Evolutionary conservation across 2,888 invertebrate genomes (phyloP).

Genomic region (Bombyx huttoni): DNA sequence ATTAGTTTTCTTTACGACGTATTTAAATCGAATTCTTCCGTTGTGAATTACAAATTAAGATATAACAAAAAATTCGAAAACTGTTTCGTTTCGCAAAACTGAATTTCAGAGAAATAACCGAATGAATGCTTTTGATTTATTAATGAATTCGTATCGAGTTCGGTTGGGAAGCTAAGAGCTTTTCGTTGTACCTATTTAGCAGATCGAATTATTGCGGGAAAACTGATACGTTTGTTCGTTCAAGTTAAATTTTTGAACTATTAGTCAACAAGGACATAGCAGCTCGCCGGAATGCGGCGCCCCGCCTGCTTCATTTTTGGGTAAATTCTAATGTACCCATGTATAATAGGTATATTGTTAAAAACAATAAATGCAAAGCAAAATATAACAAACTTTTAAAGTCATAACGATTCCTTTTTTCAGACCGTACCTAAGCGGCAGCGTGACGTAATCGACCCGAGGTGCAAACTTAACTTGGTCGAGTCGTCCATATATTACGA

Average conservation of each 20-base stretch:
- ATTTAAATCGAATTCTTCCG: neutral
- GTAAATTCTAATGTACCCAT: too few relatives aligned
- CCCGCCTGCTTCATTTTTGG: too few relatives aligned
- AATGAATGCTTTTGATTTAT: slow-evolving; percentile 1
- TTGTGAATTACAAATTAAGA: neutral
- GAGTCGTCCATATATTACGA: too few relatives aligned
- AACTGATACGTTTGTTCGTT: neutral
- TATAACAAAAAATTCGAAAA: neutral
- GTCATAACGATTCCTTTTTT: too few relatives aligned
- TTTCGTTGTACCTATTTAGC: slow-evolving; percentile 1
- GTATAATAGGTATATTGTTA: too few relatives aligned
- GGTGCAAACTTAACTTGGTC: too few relatives aligned
- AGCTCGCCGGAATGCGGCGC: too few relatives aligned
- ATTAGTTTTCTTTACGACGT: neutral
- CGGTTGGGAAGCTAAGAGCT: neutral
- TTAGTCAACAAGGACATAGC: too few relatives aligned
- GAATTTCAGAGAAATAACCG: slow-evolving; percentile 1
- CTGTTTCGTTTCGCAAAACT: neutral
- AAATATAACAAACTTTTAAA: too few relatives aligned
- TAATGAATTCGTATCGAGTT: slow-evolving; percentile 1
- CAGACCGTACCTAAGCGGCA: too few relatives aligned
- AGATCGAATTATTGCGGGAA: neutral
- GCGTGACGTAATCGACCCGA: too few relatives aligned
- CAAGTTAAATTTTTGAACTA: neutral
- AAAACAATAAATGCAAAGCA: too few relatives aligned